phyloP scores from a whole-genome alignment of 2,113 vertebrate species.

The Nesogale talazaci region DNA sequence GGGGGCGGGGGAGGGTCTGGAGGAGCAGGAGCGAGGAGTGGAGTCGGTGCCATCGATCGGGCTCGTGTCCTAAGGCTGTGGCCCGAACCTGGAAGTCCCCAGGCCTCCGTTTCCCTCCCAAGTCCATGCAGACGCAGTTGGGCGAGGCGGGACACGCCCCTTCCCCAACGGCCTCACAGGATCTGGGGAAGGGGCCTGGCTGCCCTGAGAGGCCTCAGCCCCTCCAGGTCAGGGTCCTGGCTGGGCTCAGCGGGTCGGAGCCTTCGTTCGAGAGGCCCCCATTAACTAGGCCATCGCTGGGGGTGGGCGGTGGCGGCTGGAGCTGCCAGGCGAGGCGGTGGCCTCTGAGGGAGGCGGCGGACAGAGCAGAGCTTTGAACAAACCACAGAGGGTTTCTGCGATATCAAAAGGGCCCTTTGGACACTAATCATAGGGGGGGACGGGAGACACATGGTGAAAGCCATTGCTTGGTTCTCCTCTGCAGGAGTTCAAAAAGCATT shows the following conservation, averaged over 20 bases:
- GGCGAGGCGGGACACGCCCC: neutral
- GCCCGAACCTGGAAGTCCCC: neutral
- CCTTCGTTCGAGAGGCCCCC: neutral
- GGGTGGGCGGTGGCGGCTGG: neutral
- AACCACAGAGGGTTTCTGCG: slow-evolving; percentile 62
- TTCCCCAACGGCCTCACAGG: neutral
- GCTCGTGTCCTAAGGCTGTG: neutral
- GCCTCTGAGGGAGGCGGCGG: slow-evolving; percentile 40
- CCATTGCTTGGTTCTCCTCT: slow-evolving; percentile 60
- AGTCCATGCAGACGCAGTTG: neutral
- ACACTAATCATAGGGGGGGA: slow-evolving; percentile 30
- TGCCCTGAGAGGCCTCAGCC: neutral
- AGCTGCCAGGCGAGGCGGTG: slow-evolving; percentile 36
- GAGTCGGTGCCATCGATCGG: neutral
- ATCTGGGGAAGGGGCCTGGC: neutral
- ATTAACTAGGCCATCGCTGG: slow-evolving; percentile 70
- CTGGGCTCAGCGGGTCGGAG: neutral
- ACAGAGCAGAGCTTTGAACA: slow-evolving; percentile 71
- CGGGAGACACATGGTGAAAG: neutral
- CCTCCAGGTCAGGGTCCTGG: neutral
- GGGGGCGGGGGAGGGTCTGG: neutral
- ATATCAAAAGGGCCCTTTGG: slow-evolving; percentile 74
- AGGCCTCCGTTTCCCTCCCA: slow-evolving; percentile 26
- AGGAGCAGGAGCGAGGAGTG: neutral
- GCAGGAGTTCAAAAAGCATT: slow-evolving; percentile 74